These are phyloP conservation scores for Zygaena filipendulae DNA, from an alignment of 2,888 invertebrate species.

Conservation along the genomic window DNA sequence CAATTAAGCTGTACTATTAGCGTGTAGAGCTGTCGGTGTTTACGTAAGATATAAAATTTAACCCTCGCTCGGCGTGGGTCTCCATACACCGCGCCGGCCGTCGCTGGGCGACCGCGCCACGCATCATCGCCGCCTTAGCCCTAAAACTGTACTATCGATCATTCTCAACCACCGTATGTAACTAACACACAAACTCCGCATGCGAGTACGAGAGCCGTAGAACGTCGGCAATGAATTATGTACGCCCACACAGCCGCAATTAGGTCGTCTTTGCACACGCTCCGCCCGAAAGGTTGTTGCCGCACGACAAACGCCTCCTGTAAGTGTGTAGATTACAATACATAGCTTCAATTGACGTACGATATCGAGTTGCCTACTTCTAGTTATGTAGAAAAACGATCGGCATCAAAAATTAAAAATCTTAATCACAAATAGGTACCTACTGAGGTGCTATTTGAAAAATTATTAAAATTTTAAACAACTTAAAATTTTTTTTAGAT, in stretches of 20 bases:
- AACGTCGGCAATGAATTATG: slow-evolving; percentile 31
- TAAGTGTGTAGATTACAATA: slow-evolving; percentile 1
- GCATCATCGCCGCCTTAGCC: too few relatives aligned
- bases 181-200: neutral
- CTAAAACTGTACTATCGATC: slow-evolving; percentile 35
- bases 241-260: slow-evolving; percentile 27
- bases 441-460: too few relatives aligned
- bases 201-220: slow-evolving; percentile 18
- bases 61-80: neutral
- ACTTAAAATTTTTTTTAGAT: too few relatives aligned
- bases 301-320: neutral
- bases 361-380: too few relatives aligned
- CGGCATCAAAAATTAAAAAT: too few relatives aligned
- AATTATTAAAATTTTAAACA: too few relatives aligned
- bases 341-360: slow-evolving; percentile 12
- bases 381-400: too few relatives aligned
- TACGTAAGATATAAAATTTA: too few relatives aligned
- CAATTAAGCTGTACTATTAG: too few relatives aligned
- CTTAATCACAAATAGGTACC: too few relatives aligned
- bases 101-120: slow-evolving; percentile 27
- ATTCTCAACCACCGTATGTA: slow-evolving; percentile 13
- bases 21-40: too few relatives aligned
- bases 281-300: slow-evolving; percentile 16
- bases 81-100: slow-evolving; percentile 12
- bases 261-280: slow-evolving; percentile 31